A percentile compares a stretch with the other conserved stretches of the same genome.
phyloP scores from a whole-genome alignment of 2,797 vertebrate species.

The Gallirallus australis region DNA sequence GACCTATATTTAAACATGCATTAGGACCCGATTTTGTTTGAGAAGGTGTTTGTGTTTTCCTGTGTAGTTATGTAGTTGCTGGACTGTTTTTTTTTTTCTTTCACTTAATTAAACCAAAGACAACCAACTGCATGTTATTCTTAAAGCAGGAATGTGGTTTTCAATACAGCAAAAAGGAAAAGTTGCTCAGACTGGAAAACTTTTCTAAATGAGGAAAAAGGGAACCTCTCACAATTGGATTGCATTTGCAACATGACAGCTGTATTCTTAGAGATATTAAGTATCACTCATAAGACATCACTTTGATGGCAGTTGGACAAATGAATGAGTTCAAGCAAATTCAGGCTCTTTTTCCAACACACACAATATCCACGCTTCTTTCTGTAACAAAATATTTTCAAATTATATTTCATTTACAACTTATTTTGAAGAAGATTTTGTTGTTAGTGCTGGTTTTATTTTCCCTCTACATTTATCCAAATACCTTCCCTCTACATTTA shows the following conservation, averaged over 20 bases:
- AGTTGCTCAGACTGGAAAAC: background rate
- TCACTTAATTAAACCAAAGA: background rate
- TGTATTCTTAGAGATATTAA: background rate
- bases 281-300: background rate
- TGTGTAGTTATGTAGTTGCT: background rate
- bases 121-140: rapidly evolving
- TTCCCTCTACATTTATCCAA: background rate
- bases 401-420: background rate
- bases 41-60: background rate
- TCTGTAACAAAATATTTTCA: background rate
- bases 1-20: background rate
- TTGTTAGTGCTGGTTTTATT: background rate
- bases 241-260: background rate
- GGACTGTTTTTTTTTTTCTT: background rate
- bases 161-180: background rate
- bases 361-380: background rate
- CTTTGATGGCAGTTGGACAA: background rate
- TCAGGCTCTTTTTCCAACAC: background rate
- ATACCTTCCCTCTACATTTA: background rate
- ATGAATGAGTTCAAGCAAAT: background rate
- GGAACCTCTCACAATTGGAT: background rate
- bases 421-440: background rate
- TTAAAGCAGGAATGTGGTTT: background rate
- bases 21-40: background rate
- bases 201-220: background rate